A percentile compares a stretch with the other conserved stretches of the same genome.
phyloP scores from a whole-genome alignment of 2,888 invertebrate species.

The Pollenia labialis region DNA sequence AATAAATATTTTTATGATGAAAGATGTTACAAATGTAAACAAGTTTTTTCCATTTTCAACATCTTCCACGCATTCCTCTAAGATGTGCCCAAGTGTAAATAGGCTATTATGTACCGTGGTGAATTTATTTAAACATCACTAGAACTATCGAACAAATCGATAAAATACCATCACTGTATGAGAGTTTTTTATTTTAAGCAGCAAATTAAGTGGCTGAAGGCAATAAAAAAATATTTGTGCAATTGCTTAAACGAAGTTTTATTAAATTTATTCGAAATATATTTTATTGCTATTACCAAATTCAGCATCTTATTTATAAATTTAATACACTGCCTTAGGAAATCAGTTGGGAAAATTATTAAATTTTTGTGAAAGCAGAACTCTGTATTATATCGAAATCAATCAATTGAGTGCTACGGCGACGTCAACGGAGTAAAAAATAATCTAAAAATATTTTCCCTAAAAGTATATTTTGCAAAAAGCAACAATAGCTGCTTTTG shows the following conservation, averaged over 20 bases:
- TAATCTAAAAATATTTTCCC: constrained; percentile 69
- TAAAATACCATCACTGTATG: not conserved
- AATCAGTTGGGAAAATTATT: not conserved
- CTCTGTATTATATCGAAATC: constrained; percentile 30
- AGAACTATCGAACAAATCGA: no score
- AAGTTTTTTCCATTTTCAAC: no score
- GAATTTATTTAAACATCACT: no score
- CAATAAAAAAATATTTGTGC: constrained; percentile 62
- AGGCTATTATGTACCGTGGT: no score
- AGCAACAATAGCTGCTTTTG: constrained; percentile 43
- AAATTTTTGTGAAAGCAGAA: not conserved
- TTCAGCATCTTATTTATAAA: constrained; percentile 2
- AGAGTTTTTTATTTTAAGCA: constrained; percentile 33
- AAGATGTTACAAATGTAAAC: no score
- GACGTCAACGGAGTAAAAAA: constrained; percentile 59
- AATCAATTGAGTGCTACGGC: constrained; percentile 47
- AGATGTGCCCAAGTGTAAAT: no score
- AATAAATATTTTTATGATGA: no score
- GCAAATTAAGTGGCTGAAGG: constrained; percentile 48
- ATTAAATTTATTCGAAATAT: constrained; percentile 29
- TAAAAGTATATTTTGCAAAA: constrained; percentile 54
- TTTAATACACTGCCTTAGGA: constrained; percentile 23
- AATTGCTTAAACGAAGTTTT: constrained; percentile 61
- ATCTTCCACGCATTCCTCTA: no score
- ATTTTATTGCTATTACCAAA: constrained; percentile 38